Base-by-base conservation (phyloP, 2,797 vertebrate species). In the Eupleurogrammus muticus region DNA sequence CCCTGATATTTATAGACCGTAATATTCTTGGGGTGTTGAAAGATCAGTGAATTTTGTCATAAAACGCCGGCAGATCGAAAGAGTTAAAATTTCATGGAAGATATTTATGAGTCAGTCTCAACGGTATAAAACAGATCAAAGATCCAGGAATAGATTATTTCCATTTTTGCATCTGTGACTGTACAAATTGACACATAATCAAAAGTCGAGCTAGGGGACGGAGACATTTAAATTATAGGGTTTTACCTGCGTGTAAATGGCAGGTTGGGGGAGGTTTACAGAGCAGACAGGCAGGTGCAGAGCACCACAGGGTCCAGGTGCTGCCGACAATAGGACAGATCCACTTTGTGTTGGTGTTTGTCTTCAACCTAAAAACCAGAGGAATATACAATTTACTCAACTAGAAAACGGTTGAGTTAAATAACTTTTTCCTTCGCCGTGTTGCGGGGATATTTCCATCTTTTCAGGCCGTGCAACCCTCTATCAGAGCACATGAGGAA, bases 171-270 rank as follows among this genome's bases (percentile, higher is more conserved):
- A 23, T 76, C 61, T 64, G 76, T 24, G 87, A 88, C 86, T 90
- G 93, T 80, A 87, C 91, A 94, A 94, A 93, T 79, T 44, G 73
- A 83, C 5, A 73, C 63, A 73, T 63, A 75, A 83, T 73, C 66
- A 70, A 70, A 63, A 81, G 74, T 86, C 79, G n/a, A 71, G 83
- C 80, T 59, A 71, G 80, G 66, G 84, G 87, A 87, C 53, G 74
- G 75, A 66, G 57, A 35, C 68, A 94, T 95, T 95, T 95, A 94
- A 94, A 93, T 94, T 88, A 93, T 94, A 88, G 87, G 82, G 90
- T 93, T 88, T 90, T 91, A 89, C 83, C 83, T 77, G 69, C 87
- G 94, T 94, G 94, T 91, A 95, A 95, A 95, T 94, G 73, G 66
- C 34, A 65, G 67, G 81, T 63, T 51, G 63, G 77, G 81, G 89